Evolutionary conservation across 2,113 vertebrate genomes (phyloP).

Genomic region (Elachura formosa): DNA sequence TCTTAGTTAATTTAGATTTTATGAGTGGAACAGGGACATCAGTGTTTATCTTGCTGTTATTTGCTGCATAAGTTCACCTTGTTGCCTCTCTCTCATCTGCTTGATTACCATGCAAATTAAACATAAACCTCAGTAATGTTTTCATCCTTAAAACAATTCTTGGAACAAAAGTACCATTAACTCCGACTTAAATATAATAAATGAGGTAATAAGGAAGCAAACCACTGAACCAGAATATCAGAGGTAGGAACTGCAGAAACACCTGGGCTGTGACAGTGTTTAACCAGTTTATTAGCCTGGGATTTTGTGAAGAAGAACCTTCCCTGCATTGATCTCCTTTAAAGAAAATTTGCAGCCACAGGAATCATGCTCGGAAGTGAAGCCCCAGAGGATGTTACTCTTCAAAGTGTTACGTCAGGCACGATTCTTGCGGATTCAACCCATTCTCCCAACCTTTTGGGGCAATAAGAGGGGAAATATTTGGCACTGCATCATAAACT

Average conservation of each 20-base stretch:
- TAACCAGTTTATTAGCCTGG: neutral
- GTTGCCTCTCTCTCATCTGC: neutral
- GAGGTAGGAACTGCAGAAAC: neutral
- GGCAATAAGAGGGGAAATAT: neutral
- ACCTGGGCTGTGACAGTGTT: neutral
- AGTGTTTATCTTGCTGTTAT: neutral
- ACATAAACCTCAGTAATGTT: neutral
- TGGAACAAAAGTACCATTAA: conserved; percentile 25
- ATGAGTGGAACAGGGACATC: neutral
- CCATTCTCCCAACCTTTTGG: fast-evolving
- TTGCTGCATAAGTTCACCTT: neutral
- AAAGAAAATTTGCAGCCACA: neutral
- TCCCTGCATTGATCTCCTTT: neutral
- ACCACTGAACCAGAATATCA: neutral
- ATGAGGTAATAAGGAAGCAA: conserved; percentile 3
- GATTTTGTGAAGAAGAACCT: neutral
- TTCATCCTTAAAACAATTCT: neutral
- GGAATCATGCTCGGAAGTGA: neutral
- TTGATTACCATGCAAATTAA: neutral
- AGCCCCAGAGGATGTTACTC: neutral
- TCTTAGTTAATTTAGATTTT: neutral
- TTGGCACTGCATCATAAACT: neutral
- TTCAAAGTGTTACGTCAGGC: fast-evolving
- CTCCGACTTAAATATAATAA: neutral
- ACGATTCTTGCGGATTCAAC: neutral